These are phyloP conservation scores for Spodoptera littoralis DNA, from an alignment of 2,888 invertebrate species.

Conservation along the genomic window DNA sequence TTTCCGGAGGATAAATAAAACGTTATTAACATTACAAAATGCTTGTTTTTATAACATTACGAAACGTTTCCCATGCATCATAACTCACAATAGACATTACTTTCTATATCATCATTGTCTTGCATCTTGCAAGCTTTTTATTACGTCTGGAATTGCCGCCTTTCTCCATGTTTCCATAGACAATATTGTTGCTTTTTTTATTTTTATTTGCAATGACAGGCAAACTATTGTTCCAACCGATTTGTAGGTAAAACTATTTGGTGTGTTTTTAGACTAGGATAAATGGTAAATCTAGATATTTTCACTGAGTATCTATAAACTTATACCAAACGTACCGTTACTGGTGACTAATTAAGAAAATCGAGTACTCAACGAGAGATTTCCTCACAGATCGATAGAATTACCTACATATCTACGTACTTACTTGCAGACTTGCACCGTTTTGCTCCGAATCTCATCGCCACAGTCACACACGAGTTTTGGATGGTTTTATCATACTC, in stretches of 20 bases:
- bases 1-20: conserved; percentile 32
- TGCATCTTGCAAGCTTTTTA: conserved; percentile 30
- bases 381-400: conserved; percentile 39
- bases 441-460: conserved; percentile 49
- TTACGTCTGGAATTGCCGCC: conserved; percentile 38
- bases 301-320: background rate
- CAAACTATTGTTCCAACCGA: background rate
- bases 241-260: background rate
- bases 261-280: too few relatives aligned
- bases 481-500: conserved; percentile 17
- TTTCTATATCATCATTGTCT: conserved; percentile 59
- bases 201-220: conserved; percentile 1
- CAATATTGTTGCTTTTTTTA: conserved; percentile 21
- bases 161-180: conserved; percentile 43
- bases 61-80: conserved; percentile 63
- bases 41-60: conserved; percentile 51
- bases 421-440: conserved; percentile 25
- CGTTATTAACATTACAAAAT: conserved; percentile 54
- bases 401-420: conserved; percentile 13
- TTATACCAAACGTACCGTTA: background rate
- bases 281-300: too few relatives aligned
- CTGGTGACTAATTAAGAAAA: conserved; percentile 16
- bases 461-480: conserved; percentile 21
- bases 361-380: conserved; percentile 2
- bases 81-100: conserved; percentile 62